Evolutionary conservation across 1,140 invertebrate genomes (phyloP), one percentile per base, ranked within the genome.

Genomic region (Scaptomyza montana): DNA sequence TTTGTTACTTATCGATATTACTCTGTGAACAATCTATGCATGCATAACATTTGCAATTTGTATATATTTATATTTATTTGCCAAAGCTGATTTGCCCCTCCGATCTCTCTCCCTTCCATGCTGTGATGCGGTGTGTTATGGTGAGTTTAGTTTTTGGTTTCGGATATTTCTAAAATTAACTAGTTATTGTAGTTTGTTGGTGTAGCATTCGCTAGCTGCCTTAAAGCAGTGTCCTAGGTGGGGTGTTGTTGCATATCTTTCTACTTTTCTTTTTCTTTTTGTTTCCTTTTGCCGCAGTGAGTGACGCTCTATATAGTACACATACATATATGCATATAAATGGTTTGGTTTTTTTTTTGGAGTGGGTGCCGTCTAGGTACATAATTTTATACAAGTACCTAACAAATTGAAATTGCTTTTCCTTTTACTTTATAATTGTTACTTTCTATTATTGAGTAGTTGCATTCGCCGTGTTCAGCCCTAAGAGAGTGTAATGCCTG

Each of bases 201-300:
- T 76, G 65, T 82, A 75, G 79, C 79, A 66, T 82, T 82, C 66
- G 80, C 80, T 82, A 82, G 80, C 80, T 85, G 80, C 82, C 75
- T 78, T 80, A 70, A 86, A 86, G 82, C 82, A 87, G 82, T 86
- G 82, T 87, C 65, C 82, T 87, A 85, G 82, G 82, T 87, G 82
- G 82, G 82, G 81, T 85, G 81, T 89, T 72, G 85, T 86, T 78
- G 82, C 82, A n/a, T 43, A 36, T 36, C 1, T 36, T 8, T 36
- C 5, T 33, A 30, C 7, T 6, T 36, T 9, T 36, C 2, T 36
- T 8, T 36, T 2, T 36, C 9, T 36, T 36, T 9, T 8, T 9
- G 8, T 36, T 9, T 9, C 39, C 70, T n/a, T 5, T 78, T 87
- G 82, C 82, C 69, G 77, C 77, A 49, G 74, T 76, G 74, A 78